These are phyloP conservation scores for Phenganax marumi DNA, from an alignment of 92 coral and sea anemone species.

Conservation along the genomic window DNA sequence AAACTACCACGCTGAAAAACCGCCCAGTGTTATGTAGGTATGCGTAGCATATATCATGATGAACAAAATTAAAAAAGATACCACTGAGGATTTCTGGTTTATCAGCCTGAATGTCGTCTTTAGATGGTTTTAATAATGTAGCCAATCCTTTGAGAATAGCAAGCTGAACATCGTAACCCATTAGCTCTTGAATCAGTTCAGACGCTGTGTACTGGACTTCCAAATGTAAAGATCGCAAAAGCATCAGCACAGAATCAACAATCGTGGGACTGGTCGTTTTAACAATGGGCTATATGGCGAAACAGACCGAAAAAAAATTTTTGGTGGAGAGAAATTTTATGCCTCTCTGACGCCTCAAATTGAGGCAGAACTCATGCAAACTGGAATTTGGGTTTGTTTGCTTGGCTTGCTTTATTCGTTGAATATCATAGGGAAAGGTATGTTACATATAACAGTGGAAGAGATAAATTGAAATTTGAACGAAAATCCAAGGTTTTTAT, in stretches of 20 bases:
- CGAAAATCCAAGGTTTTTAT: not conserved
- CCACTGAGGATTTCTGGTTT: conserved; percentile 67
- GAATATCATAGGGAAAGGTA: not conserved
- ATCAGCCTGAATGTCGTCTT: conserved; percentile 80
- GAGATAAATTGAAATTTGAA: not conserved
- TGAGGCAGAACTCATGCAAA: too few species aligned
- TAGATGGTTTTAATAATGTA: conserved; percentile 77
- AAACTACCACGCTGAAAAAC: too few species aligned
- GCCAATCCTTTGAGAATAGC: conserved; percentile 82
- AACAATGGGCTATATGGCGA: conserved; percentile 74
- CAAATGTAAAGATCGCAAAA: conserved; percentile 85
- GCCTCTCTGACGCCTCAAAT: not conserved
- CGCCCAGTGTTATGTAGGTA: too few species aligned
- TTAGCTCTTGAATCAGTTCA: conserved; percentile 89
- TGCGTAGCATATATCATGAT: not conserved
- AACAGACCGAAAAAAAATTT: not conserved
- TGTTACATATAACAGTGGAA: not conserved
- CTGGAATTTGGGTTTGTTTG: too few species aligned
- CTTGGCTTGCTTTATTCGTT: too few species aligned
- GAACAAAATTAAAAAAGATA: conserved; percentile 41
- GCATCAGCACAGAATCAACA: conserved; percentile 85
- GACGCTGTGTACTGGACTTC: conserved; percentile 98
- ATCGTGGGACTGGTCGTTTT: conserved; percentile 83
- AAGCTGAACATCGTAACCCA: conserved; percentile 74
- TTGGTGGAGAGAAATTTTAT: not conserved